Evolutionary conservation across 2,797 vertebrate species (phyloP), one percentile per base, ranked within the genome.

Genomic region (Antrozous pallidus): DNA sequence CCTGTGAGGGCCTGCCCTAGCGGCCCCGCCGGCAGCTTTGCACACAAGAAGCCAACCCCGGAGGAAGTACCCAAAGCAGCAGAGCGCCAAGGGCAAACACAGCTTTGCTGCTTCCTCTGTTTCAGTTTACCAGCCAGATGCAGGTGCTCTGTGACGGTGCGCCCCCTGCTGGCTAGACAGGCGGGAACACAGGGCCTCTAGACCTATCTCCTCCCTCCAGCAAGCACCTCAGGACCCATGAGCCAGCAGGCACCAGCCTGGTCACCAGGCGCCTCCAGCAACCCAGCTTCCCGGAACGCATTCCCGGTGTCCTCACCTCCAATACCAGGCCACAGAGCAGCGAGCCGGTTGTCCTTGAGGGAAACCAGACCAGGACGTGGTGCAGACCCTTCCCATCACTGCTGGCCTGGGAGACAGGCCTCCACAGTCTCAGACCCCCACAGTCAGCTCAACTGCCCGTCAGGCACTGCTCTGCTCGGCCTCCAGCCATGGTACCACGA

Each of bases 1-100:
- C 36, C 67, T 2, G 61, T 12, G 13, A 3, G 24, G 9, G 0
- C 18, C 1, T 2, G 1, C 28, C 56, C 22, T 28, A 22, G 0
- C n/a, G n/a, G n/a, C n/a, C n/a, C n/a, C n/a, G n/a, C n/a, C n/a
- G 26, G 42, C 5, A 11, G 36, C 3, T 10, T 13, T 18, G 28
- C 14, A 8, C 14, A 61, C 1, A 3, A 28, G 4, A 65, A 8
- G 1, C 12, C 10, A 28, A 13, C 74, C 33, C 11, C 10, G 2
- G 6, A 28, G 67, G 10, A 12, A 71, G 16, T 2, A 12, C 42
- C 36, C 10, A 4, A 2, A 10, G 31, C 56, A 26, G 73, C 10
- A 22, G 63, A 61, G 31, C 33, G 18, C 16, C 56, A 61, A 61
- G 58, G 4, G 26, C 51, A 54, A 24, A 24, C 61, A 33, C 40